Conservation (phyloP, 2,113 vertebrate genomes). For the Vidua macroura region DNA sequence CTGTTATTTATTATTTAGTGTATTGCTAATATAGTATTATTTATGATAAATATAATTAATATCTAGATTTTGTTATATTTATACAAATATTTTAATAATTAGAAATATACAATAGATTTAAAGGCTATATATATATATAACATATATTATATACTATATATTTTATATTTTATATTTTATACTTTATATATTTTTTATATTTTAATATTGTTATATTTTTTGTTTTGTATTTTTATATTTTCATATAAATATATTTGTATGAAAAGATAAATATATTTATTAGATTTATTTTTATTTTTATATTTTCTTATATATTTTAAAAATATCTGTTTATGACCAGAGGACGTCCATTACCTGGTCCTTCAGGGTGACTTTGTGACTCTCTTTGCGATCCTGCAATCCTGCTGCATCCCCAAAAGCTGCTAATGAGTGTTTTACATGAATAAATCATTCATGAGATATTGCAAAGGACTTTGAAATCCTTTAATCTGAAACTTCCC, state of each 20-base stretch:
- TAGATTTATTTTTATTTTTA: no score
- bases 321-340: background rate
- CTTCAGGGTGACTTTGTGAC: background rate
- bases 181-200: no score
- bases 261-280: no score
- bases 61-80: background rate
- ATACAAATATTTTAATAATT: no score
- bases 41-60: no score
- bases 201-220: no score
- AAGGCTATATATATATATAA: background rate
- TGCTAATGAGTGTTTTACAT: background rate
- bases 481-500: background rate
- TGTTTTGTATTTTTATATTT: no score
- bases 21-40: rapidly evolving
- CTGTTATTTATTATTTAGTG: no score
- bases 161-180: no score
- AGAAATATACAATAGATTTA: no score
- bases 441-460: background rate
- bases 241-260: no score
- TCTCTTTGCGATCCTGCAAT: background rate
- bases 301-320: background rate
- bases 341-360: background rate
- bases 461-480: background rate
- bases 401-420: background rate
- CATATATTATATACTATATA: no score